Base-by-base conservation (phyloP, 2,113 vertebrate genomes). In the Tenrec ecaudatus region DNA sequence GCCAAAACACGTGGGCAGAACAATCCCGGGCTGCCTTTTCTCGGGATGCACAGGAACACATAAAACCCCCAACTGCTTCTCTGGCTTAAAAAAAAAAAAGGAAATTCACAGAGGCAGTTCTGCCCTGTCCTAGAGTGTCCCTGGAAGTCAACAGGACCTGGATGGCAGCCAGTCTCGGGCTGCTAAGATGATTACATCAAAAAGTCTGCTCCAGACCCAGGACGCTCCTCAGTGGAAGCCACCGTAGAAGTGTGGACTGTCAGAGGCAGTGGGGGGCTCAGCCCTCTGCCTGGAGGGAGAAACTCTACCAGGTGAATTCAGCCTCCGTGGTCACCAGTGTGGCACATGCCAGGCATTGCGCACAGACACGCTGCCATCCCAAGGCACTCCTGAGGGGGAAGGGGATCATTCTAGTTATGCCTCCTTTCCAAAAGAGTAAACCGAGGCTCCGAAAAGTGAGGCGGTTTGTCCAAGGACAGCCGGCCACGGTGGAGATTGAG, bases 301-400 rank as follows among this genome's bases (percentile, higher is more conserved):
- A 5, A 19, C 9, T 15, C 71, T 5, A 0, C 0, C 2, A 16
- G 9, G 38, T 0, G 8, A 10, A 0, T 36, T 40, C 14, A 0
- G 58, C 16, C 66, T 76, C 40, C 20, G 4, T 57, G 4, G 3
- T 0, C 43, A 5, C 62, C n/a, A 58, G 20, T 10, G 11, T 1
- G 16, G 3, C 0, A 1, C 15, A 36, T 1, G 1, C 31, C 38
- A 25, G 47, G 8, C 23, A 14, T 31, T n/a, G 6, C 71, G 22
- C n/a, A n/a, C n/a, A n/a, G n/a, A n/a, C n/a, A n/a, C n/a, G n/a
- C n/a, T n/a, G n/a, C n/a, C n/a, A 58, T 60, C 58, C 38, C 64
- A 36, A 17, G 29, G 2, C 1, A 11, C n/a, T n/a, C 82, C n/a
- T 9, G 1, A 3, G 43, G 58, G 58, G 29, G 25, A 10, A 76